phyloP scores from a whole-genome alignment of 2,113 vertebrate genomes.

The Barbus barbus region DNA sequence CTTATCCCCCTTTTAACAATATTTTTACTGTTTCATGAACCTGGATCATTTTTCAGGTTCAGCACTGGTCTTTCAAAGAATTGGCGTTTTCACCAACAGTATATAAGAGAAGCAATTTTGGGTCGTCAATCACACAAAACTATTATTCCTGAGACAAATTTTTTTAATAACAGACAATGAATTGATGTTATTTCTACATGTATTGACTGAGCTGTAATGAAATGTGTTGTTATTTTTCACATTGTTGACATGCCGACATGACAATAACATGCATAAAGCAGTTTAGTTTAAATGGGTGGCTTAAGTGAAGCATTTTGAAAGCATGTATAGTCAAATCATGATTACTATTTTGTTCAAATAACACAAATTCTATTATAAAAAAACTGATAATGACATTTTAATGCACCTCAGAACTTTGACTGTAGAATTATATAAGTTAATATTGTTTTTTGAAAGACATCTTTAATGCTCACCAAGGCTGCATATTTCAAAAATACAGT shows the following conservation, averaged over 20 bases:
- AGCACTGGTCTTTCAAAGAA: constrained; percentile 11
- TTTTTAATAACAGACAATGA: not conserved
- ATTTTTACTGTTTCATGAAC: constrained; percentile 34
- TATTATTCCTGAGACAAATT: not conserved
- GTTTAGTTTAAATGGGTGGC: not conserved
- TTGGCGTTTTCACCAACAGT: not conserved
- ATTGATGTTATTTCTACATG: constrained; percentile 5
- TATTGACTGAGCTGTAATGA: not conserved
- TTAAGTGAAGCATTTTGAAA: constrained; percentile 4
- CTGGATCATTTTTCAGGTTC: not conserved
- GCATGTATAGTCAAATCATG: not conserved
- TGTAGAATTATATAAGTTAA: not conserved
- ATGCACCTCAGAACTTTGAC: not conserved
- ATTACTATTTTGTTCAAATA: not conserved
- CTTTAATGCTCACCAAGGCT: not conserved
- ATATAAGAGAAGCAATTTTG: not conserved
- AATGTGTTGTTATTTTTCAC: constrained; percentile 3
- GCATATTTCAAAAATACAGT: not conserved
- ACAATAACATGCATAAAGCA: not conserved
- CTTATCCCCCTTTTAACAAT: constrained; percentile 13
- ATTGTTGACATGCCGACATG: not conserved
- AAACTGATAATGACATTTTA: not conserved
- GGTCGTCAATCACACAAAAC: constrained; percentile 14
- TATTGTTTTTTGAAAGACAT: too few species aligned
- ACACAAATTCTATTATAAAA: not conserved